phyloP scores from a whole-genome alignment of 1,140 invertebrate genomes.

The Acromyrmex charruanus region DNA sequence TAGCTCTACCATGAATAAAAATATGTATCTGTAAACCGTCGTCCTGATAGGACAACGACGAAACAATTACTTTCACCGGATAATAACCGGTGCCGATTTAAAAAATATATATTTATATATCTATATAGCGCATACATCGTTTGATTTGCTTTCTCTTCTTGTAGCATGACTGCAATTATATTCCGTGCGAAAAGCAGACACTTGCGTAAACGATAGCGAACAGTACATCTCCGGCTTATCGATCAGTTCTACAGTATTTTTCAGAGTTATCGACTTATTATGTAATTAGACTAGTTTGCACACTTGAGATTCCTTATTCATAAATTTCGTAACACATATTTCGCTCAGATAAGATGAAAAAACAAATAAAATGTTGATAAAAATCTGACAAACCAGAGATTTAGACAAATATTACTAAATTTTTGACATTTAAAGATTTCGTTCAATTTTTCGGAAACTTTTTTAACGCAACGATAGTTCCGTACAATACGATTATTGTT shows the following conservation, averaged over 20 bases:
- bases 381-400: background rate
- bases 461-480: background rate
- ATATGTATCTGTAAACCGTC: conserved; percentile 37
- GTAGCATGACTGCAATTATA: conserved; percentile 51
- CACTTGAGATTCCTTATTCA: conserved; percentile 61
- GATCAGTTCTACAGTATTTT: conserved; percentile 40
- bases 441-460: too few species aligned
- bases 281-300: conserved; percentile 68
- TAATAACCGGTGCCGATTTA: conserved; percentile 21
- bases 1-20: conserved; percentile 27
- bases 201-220: background rate
- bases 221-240: conserved; percentile 35
- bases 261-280: conserved; percentile 16
- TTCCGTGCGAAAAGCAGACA: conserved; percentile 61
- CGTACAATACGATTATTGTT: background rate
- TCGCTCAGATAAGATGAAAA: conserved; percentile 12
- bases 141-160: conserved; percentile 43
- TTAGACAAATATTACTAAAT: background rate
- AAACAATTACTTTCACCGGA: conserved; percentile 28
- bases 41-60: background rate
- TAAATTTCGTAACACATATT: background rate
- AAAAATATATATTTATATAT: conserved; percentile 29
- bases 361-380: background rate
- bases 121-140: conserved; percentile 49
- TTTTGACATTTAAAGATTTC: background rate